phyloP scores from a whole-genome alignment of 2,113 vertebrate genomes.

The Typhlomys cinereus region DNA sequence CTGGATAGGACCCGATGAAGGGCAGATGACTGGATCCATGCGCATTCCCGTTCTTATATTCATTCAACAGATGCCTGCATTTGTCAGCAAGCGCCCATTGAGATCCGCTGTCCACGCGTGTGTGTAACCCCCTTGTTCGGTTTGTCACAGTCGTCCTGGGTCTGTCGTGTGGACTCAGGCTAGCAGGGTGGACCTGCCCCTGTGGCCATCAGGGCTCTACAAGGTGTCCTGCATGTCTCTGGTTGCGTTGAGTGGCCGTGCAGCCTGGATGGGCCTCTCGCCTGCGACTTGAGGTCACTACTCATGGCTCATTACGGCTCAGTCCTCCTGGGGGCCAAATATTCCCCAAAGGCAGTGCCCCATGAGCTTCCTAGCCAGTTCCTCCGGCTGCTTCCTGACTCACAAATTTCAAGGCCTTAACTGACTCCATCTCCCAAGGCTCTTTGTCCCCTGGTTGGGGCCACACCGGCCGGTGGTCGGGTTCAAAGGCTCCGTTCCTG shows the following conservation, averaged over 20 bases:
- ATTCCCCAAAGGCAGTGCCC: neutral
- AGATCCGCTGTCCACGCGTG: no score
- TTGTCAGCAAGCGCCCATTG: neutral
- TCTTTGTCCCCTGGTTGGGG: neutral
- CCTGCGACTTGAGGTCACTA: neutral
- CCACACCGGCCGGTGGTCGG: neutral
- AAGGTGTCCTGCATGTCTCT: neutral
- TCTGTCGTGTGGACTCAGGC: accelerated
- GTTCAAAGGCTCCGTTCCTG: neutral
- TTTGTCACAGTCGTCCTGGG: neutral
- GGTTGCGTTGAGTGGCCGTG: neutral
- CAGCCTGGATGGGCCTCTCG: neutral
- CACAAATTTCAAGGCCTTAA: accelerated
- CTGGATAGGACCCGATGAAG: neutral
- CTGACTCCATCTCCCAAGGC: neutral
- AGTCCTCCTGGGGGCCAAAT: neutral
- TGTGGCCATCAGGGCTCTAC: neutral
- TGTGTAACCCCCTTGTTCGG: neutral
- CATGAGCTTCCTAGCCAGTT: neutral
- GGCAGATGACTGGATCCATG: no score
- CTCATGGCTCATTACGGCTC: no score
- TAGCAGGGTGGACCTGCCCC: neutral
- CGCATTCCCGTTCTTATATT: neutral
- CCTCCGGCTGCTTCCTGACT: accelerated
- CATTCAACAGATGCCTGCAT: neutral